Percentiles rank a stretch among this genome's conserved stretches.
Evolutionary conservation across 2,113 vertebrate species (phyloP).

Genomic region (Asarcornis scutulata): DNA sequence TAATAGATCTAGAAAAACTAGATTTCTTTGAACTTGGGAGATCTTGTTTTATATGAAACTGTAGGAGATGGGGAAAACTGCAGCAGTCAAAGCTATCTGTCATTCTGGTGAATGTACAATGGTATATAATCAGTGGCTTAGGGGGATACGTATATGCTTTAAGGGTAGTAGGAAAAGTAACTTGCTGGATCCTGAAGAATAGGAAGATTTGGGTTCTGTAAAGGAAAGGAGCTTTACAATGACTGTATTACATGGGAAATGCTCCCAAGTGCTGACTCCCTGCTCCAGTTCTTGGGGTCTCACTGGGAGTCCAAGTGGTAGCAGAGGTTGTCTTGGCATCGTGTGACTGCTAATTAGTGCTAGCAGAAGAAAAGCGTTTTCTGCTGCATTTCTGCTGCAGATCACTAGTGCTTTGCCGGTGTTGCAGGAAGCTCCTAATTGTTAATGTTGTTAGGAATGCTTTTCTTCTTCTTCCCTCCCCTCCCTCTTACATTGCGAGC

Average conservation of each 20-base stretch:
- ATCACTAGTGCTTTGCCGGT: background rate
- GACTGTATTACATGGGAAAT: background rate
- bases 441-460: background rate
- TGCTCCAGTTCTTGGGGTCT: background rate
- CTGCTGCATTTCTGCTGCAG: background rate
- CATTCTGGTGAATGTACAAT: background rate
- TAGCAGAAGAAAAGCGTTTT: background rate
- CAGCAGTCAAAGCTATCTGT: background rate
- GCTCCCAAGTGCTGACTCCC: background rate
- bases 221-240: background rate
- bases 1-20: background rate
- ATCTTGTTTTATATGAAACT: background rate
- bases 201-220: background rate
- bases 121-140: background rate
- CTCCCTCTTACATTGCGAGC: background rate
- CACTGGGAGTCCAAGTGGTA: background rate
- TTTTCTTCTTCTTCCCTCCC: background rate
- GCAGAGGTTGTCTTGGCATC: background rate
- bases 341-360: background rate
- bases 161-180: background rate
- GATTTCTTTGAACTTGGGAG: background rate
- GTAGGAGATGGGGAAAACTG: background rate
- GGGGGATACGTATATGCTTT: background rate
- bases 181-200: background rate
- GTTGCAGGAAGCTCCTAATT: conserved; percentile 9